phyloP scores from a whole-genome alignment of 2,113 vertebrate genomes.

The Nematolebias whitei region DNA sequence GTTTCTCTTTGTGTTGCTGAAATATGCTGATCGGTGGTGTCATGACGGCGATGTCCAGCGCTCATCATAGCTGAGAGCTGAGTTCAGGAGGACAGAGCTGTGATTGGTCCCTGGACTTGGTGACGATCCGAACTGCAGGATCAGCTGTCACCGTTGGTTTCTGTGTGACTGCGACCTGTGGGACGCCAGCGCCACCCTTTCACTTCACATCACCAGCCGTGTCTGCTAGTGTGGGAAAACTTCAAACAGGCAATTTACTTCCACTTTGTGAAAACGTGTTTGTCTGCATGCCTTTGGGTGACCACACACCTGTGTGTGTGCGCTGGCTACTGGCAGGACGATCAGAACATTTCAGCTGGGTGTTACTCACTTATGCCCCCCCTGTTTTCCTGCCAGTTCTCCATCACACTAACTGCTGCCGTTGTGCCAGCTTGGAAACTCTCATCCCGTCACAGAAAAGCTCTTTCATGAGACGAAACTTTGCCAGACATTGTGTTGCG shows the following conservation, averaged over 20 bases:
- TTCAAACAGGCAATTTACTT: not conserved
- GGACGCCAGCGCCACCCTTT: not conserved
- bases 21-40: too few species aligned
- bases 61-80: too few species aligned
- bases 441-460: not conserved
- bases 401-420: conserved; percentile 21
- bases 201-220: not conserved
- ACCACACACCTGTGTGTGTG: not conserved
- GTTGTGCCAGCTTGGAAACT: conserved; percentile 25
- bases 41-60: too few species aligned
- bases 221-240: conserved; percentile 3
- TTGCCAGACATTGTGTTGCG: not conserved
- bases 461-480: conserved; percentile 6
- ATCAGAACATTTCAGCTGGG: not conserved
- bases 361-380: not conserved
- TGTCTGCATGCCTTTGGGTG: not conserved
- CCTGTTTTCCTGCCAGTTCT: conserved; percentile 11
- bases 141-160: not conserved
- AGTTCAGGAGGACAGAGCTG: not conserved
- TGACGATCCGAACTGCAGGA: too few species aligned
- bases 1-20: not conserved
- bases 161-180: not conserved
- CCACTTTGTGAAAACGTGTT: not conserved
- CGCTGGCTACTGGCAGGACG: not conserved
- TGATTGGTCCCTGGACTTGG: too few species aligned